A percentile compares a stretch with the other conserved stretches of the same genome.
Conservation (phyloP, 1,140 invertebrate species). For the Rhysida immarginata region DNA sequence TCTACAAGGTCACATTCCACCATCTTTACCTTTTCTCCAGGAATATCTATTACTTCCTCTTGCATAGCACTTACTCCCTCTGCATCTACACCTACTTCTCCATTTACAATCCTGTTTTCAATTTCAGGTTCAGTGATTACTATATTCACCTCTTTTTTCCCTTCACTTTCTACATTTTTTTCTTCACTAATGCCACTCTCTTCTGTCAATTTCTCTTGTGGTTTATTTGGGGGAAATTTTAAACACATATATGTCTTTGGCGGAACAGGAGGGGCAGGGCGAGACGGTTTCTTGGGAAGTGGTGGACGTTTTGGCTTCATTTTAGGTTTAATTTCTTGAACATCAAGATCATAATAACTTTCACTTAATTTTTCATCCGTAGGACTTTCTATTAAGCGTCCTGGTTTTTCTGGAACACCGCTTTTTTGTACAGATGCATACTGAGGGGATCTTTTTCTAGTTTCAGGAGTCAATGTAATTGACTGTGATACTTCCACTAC, state of each 20-base stretch:
- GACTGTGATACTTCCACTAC: too few relatives aligned
- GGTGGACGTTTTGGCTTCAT: neutral
- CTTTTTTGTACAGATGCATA: neutral
- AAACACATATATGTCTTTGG: constrained; percentile 4
- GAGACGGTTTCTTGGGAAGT: neutral
- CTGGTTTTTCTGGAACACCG: neutral
- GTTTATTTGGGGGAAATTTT: neutral
- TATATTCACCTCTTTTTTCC: neutral
- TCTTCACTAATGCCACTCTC: neutral
- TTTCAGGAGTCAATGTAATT: too few relatives aligned
- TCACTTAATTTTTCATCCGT: neutral
- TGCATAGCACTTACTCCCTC: too few relatives aligned
- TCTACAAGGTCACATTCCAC: too few relatives aligned
- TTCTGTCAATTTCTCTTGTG: neutral
- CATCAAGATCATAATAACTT: constrained; percentile 5
- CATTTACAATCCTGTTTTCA: neutral
- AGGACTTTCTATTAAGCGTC: neutral
- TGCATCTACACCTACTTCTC: too few relatives aligned
- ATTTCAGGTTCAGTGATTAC: neutral
- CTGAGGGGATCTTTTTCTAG: too few relatives aligned
- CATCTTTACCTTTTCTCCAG: too few relatives aligned
- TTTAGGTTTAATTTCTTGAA: neutral
- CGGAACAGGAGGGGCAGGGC: constrained; percentile 1
- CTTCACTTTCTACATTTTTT: too few relatives aligned
- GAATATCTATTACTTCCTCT: too few relatives aligned